Percentiles rank a stretch among this genome's conserved stretches.
Conservation (phyloP, 1,140 invertebrate species). For the Psix sp. region DNA sequence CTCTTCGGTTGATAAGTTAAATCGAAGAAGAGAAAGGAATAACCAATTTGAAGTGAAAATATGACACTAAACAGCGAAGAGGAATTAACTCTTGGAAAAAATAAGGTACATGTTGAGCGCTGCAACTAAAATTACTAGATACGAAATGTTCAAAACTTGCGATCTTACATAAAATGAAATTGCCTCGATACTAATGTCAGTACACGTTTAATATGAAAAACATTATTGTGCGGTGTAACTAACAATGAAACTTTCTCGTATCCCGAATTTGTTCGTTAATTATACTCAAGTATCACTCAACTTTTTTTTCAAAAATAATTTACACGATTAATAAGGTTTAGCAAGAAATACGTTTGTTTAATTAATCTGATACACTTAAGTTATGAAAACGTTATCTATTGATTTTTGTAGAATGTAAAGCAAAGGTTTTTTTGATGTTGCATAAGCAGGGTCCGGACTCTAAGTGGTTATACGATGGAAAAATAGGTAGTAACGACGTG, state of each 20-base stretch:
- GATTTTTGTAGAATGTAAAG: conserved; percentile 3
- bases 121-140: too few relatives aligned
- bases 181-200: conserved; percentile 4
- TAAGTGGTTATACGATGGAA: neutral
- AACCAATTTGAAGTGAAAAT: too few relatives aligned
- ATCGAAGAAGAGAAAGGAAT: too few relatives aligned
- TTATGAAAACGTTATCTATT: too few relatives aligned
- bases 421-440: conserved; percentile 6
- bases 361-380: too few relatives aligned
- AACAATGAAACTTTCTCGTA: conserved; percentile 25
- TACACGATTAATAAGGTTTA: neutral
- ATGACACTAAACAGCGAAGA: too few relatives aligned
- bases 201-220: conserved; percentile 11
- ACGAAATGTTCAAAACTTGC: too few relatives aligned
- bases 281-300: conserved; percentile 6
- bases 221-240: conserved; percentile 10
- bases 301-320: conserved; percentile 2
- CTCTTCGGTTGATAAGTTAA: too few relatives aligned
- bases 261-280: conserved; percentile 12
- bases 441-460: neutral
- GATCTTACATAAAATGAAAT: conserved; percentile 34
- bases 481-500: neutral
- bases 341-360: conserved; percentile 10
- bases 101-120: too few relatives aligned
- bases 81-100: too few relatives aligned